A percentile compares a stretch with the other conserved stretches of the same genome.
These are phyloP conservation scores for Nothocercus nigrocapillus DNA, from an alignment of 2,113 vertebrate genomes.

Conservation along the genomic window DNA sequence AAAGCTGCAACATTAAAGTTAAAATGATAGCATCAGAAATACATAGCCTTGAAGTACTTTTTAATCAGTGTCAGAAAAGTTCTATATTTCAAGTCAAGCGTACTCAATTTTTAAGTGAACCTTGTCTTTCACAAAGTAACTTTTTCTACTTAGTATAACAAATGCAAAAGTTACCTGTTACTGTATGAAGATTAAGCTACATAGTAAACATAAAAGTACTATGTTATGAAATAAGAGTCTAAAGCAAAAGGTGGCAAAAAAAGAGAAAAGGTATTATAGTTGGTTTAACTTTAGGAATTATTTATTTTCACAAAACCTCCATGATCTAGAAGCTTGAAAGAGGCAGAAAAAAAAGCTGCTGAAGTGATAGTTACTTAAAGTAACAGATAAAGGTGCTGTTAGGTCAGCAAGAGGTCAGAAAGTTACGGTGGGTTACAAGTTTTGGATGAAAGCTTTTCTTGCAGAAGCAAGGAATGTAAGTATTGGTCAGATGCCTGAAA, in stretches of 20 bases:
- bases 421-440: conserved; percentile 21
- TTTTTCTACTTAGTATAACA: neutral
- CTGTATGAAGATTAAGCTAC: neutral
- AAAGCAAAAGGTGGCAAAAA: neutral
- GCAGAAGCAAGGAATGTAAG: conserved; percentile 40
- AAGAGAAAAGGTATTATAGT: neutral
- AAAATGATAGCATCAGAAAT: neutral
- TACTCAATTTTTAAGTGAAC: neutral
- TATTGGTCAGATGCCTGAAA: conserved; percentile 35
- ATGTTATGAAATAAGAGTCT: neutral
- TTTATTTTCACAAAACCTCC: neutral
- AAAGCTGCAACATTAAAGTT: neutral
- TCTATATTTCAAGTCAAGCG: neutral
- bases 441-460: conserved; percentile 40
- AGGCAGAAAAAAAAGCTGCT: neutral
- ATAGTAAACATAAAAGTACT: neutral
- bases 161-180: neutral
- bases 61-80: neutral
- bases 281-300: neutral
- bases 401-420: conserved; percentile 30
- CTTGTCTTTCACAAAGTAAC: neutral
- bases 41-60: neutral
- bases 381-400: conserved; percentile 12
- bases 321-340: neutral
- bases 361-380: conserved; percentile 54